phyloP scores from a whole-genome alignment of 2,888 invertebrate genomes.

The Ecliptopera silaceata region DNA sequence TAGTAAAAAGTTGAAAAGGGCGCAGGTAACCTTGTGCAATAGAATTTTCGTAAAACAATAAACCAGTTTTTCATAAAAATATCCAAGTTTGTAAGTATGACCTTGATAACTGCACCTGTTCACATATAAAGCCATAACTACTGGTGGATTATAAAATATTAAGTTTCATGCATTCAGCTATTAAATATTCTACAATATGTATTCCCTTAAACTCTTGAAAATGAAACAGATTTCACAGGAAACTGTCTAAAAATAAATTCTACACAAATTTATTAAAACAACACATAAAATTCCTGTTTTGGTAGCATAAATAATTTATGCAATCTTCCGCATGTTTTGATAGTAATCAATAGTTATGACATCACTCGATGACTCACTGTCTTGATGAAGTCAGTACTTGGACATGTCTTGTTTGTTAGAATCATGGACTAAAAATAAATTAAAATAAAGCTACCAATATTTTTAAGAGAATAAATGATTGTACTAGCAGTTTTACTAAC shows the following conservation, averaged over 20 bases:
- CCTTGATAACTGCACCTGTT: constrained; percentile 22
- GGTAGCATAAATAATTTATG: constrained; percentile 2
- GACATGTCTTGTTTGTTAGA: constrained; percentile 18
- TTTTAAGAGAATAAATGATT: too few relatives aligned
- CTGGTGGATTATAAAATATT: too few relatives aligned
- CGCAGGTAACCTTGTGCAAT: too few relatives aligned
- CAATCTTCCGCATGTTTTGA: constrained; percentile 19
- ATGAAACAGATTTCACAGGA: too few relatives aligned
- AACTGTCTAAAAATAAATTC: background rate
- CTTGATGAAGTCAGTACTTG: constrained; percentile 21
- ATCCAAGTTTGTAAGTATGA: background rate
- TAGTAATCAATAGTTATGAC: constrained; percentile 33
- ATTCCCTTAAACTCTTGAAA: too few relatives aligned
- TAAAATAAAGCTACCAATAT: too few relatives aligned
- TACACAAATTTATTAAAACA: background rate
- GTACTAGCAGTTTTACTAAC: too few relatives aligned
- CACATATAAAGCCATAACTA: background rate
- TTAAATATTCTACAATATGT: too few relatives aligned
- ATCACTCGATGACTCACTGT: constrained; percentile 30
- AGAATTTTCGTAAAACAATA: too few relatives aligned
- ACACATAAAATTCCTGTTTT: background rate
- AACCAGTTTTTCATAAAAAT: background rate
- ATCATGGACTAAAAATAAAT: too few relatives aligned
- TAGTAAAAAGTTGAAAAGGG: too few relatives aligned
- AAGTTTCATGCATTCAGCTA: too few relatives aligned